Evolutionary conservation across 2,113 vertebrate genomes (phyloP).

Genomic region (Capreolus pygargus): DNA sequence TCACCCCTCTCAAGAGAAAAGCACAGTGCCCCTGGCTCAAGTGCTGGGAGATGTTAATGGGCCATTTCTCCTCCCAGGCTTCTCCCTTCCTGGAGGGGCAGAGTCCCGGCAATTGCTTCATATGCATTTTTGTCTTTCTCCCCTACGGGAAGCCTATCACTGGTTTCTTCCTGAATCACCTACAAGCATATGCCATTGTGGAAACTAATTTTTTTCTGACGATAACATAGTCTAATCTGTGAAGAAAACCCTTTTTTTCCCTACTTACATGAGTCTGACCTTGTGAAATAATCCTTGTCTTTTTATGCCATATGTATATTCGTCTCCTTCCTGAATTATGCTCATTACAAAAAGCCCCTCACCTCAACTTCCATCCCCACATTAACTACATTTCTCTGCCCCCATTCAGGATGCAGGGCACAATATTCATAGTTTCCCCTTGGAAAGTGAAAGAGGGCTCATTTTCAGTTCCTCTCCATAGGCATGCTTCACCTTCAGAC

Average conservation of each 20-base stretch:
- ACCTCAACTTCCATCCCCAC: neutral
- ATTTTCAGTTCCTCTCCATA: neutral
- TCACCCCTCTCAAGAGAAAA: neutral
- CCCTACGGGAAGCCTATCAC: neutral
- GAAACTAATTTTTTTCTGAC: neutral
- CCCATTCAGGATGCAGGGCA: neutral
- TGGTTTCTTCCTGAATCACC: neutral
- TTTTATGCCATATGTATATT: neutral
- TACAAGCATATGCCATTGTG: neutral
- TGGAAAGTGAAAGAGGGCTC: neutral
- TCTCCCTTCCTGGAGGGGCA: no score
- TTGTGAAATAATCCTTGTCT: neutral
- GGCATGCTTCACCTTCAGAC: neutral
- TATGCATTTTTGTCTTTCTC: neutral
- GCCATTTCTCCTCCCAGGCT: neutral
- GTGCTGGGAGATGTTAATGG: rapidly evolving
- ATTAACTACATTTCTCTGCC: neutral
- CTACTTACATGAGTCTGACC: neutral
- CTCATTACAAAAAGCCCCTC: neutral
- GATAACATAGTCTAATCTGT: neutral
- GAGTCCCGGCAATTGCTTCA: neutral
- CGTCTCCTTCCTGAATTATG: neutral
- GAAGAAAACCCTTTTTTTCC: neutral
- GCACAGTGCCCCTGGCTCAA: neutral
- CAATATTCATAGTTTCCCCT: neutral